Conservation (phyloP, 2,888 invertebrate genomes). For the Zele albiditarsus region DNA sequence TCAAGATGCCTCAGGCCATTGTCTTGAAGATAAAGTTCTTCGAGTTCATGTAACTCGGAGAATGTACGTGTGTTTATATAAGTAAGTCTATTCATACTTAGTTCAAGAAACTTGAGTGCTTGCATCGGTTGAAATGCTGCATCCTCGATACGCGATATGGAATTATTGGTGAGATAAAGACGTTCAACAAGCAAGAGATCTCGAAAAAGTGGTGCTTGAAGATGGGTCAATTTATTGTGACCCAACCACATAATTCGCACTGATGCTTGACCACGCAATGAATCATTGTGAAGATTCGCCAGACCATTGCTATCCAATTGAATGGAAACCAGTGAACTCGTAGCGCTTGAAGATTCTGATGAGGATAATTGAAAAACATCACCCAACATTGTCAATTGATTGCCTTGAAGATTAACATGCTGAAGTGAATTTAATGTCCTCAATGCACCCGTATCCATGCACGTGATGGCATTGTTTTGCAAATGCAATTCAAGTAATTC, state of each 20-base stretch:
- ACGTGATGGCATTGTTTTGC: conserved; percentile 87
- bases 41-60: conserved; percentile 84
- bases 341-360: conserved; percentile 58
- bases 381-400: conserved; percentile 83
- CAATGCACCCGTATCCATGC: conserved; percentile 88
- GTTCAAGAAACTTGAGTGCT: conserved; percentile 84
- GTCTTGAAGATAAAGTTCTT: conserved; percentile 85
- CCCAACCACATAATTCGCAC: conserved; percentile 93
- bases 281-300: conserved; percentile 84
- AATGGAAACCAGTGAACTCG: conserved; percentile 82
- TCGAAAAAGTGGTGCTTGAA: conserved; percentile 84
- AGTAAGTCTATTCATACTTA: conserved; percentile 85
- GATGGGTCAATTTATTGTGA: conserved; percentile 83
- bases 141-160: conserved; percentile 86
- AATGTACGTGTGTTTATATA: conserved; percentile 84
- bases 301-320: conserved; percentile 87
- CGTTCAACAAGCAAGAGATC: conserved; percentile 86
- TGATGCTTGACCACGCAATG: conserved; percentile 85
- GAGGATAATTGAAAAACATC: conserved; percentile 85
- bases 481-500: conserved; percentile 88
- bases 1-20: conserved; percentile 83
- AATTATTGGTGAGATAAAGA: conserved; percentile 88
- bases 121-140: conserved; percentile 86
- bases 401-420: conserved; percentile 91
- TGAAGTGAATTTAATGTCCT: conserved; percentile 84